Conservation (phyloP, 2,797 vertebrate genomes). For the Masticophis lateralis region DNA sequence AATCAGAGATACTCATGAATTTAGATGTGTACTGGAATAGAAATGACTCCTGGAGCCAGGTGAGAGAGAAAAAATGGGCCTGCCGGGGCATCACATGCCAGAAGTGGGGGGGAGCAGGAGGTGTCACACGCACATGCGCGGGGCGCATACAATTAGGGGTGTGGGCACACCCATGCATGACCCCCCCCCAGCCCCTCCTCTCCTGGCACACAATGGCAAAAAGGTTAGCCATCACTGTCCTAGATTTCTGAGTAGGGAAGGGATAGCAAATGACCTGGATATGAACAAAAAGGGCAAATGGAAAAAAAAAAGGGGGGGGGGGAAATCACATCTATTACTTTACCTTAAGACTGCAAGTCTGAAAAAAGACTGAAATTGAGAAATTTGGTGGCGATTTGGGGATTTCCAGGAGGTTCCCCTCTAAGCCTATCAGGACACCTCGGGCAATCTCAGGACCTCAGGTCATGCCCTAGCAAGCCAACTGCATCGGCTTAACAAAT, state of each 20-base stretch:
- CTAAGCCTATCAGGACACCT: neutral
- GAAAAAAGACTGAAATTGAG: neutral
- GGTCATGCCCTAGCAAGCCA: neutral
- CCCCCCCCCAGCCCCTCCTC: too few relatives aligned
- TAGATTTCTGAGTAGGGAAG: neutral
- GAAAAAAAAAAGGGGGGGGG: neutral
- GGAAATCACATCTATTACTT: neutral
- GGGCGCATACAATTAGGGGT: too few relatives aligned
- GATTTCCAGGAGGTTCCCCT: too few relatives aligned
- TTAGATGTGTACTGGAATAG: neutral
- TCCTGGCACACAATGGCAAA: too few relatives aligned
- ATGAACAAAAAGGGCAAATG: neutral
- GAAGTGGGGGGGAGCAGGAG: accelerated
- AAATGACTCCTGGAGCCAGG: neutral
- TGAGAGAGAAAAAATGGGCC: too few relatives aligned
- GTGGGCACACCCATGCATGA: too few relatives aligned
- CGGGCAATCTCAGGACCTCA: neutral
- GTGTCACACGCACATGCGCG: too few relatives aligned
- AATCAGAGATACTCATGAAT: neutral
- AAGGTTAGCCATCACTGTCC: too few relatives aligned
- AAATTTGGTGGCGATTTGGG: neutral
- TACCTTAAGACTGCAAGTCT: neutral
- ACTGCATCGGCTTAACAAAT: neutral
- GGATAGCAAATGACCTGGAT: neutral
- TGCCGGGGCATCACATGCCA: too few relatives aligned